Percentiles rank a stretch among this genome's conserved stretches.
These are phyloP conservation scores for Pollimyrus isidori DNA, from an alignment of 2,113 vertebrate genomes.

Conservation along the genomic window DNA sequence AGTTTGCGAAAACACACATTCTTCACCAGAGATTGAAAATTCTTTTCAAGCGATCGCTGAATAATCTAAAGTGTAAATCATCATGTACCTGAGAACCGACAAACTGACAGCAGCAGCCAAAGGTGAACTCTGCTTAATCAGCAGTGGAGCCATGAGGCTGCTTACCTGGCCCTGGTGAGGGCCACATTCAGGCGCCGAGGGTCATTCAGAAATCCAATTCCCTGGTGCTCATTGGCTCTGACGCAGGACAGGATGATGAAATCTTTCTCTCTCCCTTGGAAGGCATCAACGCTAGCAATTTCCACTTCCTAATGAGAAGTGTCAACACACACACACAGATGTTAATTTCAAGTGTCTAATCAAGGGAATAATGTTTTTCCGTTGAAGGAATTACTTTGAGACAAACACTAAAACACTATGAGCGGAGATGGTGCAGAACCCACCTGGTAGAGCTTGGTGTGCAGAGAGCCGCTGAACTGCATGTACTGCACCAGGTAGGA, in stretches of 20 bases:
- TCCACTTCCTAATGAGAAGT: conserved; percentile 78
- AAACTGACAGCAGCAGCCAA: background rate
- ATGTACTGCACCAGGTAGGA: conserved; percentile 99
- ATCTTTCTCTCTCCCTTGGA: conserved; percentile 96
- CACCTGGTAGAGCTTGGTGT: conserved; percentile 99
- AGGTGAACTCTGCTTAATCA: background rate
- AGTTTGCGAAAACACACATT: background rate
- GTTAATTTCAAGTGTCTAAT: background rate
- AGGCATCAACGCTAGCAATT: conserved; percentile 95
- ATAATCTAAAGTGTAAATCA: background rate
- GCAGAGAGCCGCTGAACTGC: conserved; percentile 97
- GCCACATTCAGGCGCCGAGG: conserved; percentile 95
- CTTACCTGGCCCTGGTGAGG: conserved; percentile 86
- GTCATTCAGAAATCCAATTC: conserved; percentile 94
- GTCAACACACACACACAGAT: background rate
- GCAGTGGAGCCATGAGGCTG: background rate
- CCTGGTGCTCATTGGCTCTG: conserved; percentile 93
- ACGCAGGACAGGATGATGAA: conserved; percentile 98
- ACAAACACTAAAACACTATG: background rate
- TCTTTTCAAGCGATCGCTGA: background rate
- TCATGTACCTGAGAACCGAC: background rate
- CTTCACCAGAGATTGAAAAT: background rate
- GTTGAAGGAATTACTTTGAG: background rate
- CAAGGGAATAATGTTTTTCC: background rate
- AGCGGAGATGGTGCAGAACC: background rate